phyloP scores from a whole-genome alignment of 2,113 vertebrate genomes.

The Jacana jacana region DNA sequence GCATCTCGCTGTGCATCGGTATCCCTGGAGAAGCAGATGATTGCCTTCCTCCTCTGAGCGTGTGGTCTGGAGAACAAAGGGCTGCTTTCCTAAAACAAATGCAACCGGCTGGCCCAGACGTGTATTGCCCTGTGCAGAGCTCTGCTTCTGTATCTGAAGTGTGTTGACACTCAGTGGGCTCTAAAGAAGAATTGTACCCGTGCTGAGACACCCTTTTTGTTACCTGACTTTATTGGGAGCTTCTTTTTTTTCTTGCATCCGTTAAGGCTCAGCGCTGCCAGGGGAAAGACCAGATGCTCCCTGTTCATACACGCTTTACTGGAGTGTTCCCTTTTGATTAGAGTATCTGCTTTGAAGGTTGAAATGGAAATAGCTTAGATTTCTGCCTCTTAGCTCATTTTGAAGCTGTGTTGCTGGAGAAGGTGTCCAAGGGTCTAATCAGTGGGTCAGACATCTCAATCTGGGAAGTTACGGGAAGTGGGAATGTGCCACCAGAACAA shows the following conservation, averaged over 20 bases:
- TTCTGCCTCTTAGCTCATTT: background rate
- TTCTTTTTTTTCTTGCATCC: background rate
- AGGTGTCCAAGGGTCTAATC: background rate
- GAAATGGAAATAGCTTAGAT: background rate
- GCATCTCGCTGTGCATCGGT: background rate
- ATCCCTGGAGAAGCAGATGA: background rate
- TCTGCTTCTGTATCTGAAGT: background rate
- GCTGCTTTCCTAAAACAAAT: background rate
- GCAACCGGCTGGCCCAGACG: background rate
- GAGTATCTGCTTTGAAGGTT: background rate
- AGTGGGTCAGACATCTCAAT: background rate
- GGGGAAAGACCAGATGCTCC: background rate
- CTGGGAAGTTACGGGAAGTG: background rate
- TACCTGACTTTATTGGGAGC: background rate
- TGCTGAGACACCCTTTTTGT: background rate
- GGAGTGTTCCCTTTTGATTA: background rate
- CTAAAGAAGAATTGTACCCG: background rate
- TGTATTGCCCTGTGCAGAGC: fast-evolving
- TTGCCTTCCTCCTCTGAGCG: background rate
- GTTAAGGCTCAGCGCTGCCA: background rate
- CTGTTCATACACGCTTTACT: background rate
- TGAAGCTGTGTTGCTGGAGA: background rate
- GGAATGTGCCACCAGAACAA: background rate
- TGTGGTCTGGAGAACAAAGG: background rate
- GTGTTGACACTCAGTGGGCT: background rate